These are phyloP conservation scores for Laspeyria flexula DNA, from an alignment of 2,888 invertebrate species.

Conservation along the genomic window DNA sequence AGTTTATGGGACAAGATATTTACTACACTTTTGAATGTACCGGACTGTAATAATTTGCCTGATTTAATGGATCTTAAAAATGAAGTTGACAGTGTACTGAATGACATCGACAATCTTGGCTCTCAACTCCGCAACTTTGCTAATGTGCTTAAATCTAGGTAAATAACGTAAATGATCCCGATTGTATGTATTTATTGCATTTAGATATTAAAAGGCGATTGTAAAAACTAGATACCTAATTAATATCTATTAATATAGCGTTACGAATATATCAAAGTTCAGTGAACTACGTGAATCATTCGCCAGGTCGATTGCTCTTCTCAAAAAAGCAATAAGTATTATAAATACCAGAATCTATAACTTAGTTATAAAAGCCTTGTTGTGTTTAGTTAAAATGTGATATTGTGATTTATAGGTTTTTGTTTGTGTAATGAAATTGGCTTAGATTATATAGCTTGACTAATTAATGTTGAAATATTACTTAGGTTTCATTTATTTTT, in stretches of 20 bases:
- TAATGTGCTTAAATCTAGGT: slow-evolving; percentile 85
- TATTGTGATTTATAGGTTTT: slow-evolving; percentile 72
- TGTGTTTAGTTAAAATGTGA: slow-evolving; percentile 83
- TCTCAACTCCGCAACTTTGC: slow-evolving; percentile 79
- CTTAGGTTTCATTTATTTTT: slow-evolving; percentile 81
- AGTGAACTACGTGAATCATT: slow-evolving; percentile 59
- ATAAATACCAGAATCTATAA: slow-evolving; percentile 65
- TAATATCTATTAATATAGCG: slow-evolving; percentile 69
- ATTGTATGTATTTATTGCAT: slow-evolving; percentile 84
- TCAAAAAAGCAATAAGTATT: slow-evolving; percentile 74
- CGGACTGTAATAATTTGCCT: slow-evolving; percentile 91
- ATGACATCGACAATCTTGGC: slow-evolving; percentile 68
- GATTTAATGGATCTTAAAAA: slow-evolving; percentile 87
- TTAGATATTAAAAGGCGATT: slow-evolving; percentile 76
- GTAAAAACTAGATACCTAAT: slow-evolving; percentile 73
- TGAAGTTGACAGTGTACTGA: slow-evolving; percentile 75
- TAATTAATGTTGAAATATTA: slow-evolving; percentile 66
- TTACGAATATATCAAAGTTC: slow-evolving; percentile 68
- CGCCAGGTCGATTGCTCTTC: slow-evolving; percentile 61
- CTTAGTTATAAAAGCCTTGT: slow-evolving; percentile 66
- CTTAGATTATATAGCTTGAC: slow-evolving; percentile 71
- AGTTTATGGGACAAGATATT: slow-evolving; percentile 93
- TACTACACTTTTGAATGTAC: slow-evolving; percentile 92
- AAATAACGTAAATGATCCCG: slow-evolving; percentile 61
- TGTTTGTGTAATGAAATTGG: slow-evolving; percentile 66